These are phyloP conservation scores for Odontomyia ornata DNA, from an alignment of 2,888 invertebrate species.

Conservation along the genomic window DNA sequence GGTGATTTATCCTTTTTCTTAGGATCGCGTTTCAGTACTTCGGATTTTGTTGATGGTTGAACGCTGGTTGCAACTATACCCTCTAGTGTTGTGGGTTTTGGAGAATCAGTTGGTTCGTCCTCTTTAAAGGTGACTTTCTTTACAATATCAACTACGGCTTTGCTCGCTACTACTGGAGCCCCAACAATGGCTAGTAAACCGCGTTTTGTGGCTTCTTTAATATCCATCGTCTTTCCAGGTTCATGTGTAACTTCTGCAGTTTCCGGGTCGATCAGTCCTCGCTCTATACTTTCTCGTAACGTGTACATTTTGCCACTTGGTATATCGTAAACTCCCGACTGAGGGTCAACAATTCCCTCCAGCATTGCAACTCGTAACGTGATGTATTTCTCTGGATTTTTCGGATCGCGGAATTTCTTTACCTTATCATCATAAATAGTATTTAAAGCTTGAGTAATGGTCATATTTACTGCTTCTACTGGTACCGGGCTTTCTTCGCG, in stretches of 20 bases:
- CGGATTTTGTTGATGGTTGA: conserved; percentile 73
- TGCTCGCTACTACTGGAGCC: conserved; percentile 88
- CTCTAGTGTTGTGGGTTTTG: conserved; percentile 70
- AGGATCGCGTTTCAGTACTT: conserved; percentile 64
- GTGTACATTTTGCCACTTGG: conserved; percentile 75
- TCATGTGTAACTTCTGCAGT: conserved; percentile 74
- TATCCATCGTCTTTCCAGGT: conserved; percentile 69
- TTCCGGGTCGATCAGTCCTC: conserved; percentile 77
- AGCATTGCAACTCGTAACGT: conserved; percentile 79
- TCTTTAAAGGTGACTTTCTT: conserved; percentile 65
- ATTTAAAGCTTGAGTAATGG: conserved; percentile 74
- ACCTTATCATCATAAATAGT: conserved; percentile 72
- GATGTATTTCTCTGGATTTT: conserved; percentile 70
- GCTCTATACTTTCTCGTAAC: conserved; percentile 76
- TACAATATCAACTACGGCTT: conserved; percentile 84
- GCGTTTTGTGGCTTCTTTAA: conserved; percentile 81
- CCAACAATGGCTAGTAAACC: conserved; percentile 88
- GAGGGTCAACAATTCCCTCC: conserved; percentile 75
- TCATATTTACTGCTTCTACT: conserved; percentile 65
- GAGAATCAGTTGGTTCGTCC: conserved; percentile 59
- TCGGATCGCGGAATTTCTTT: conserved; percentile 75
- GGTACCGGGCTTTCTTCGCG: neutral
- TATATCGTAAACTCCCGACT: conserved; percentile 79
- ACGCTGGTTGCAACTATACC: conserved; percentile 71
- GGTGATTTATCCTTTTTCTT: conserved; percentile 50